phyloP scores from a whole-genome alignment of 2,113 vertebrate genomes.

The Cavia porcellus region DNA sequence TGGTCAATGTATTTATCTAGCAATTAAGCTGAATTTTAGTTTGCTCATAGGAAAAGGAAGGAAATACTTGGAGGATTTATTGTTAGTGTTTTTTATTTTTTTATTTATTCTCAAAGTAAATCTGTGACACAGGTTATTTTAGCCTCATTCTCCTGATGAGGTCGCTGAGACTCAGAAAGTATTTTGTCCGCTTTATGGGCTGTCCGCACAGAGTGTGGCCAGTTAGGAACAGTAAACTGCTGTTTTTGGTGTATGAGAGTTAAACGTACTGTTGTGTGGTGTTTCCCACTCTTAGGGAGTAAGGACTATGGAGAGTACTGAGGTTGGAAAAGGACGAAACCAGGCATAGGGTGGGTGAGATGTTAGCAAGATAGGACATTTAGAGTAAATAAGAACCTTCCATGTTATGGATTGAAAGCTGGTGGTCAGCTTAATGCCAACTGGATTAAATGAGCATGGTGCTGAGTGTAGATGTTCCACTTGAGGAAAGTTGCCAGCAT shows the following conservation, averaged over 20 bases:
- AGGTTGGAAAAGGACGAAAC: constrained; percentile 47
- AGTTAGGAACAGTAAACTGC: not conserved
- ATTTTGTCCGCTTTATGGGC: not conserved
- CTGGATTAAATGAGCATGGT: no score
- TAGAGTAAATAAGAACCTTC: not conserved
- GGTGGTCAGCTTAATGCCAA: no score
- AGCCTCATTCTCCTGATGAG: not conserved
- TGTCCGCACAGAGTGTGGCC: not conserved
- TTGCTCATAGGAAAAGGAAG: constrained; percentile 23
- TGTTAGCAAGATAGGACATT: not conserved
- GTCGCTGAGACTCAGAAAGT: not conserved
- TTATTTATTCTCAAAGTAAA: constrained; percentile 16
- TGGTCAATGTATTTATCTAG: not conserved
- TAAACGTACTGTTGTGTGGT: not conserved
- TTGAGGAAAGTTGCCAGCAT: no score
- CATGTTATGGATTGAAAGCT: no score
- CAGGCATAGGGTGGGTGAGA: not conserved
- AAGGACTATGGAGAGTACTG: not conserved
- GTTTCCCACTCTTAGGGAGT: not conserved
- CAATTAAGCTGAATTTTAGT: constrained; percentile 50
- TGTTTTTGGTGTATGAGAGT: constrained; percentile 1
- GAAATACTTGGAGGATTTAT: not conserved
- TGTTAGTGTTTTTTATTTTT: not conserved
- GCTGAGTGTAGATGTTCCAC: no score
- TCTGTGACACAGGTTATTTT: not conserved